Conservation (phyloP, 37 sponge, comb jelly and placozoan species). For the Chondrilla cf. caribensis region DNA sequence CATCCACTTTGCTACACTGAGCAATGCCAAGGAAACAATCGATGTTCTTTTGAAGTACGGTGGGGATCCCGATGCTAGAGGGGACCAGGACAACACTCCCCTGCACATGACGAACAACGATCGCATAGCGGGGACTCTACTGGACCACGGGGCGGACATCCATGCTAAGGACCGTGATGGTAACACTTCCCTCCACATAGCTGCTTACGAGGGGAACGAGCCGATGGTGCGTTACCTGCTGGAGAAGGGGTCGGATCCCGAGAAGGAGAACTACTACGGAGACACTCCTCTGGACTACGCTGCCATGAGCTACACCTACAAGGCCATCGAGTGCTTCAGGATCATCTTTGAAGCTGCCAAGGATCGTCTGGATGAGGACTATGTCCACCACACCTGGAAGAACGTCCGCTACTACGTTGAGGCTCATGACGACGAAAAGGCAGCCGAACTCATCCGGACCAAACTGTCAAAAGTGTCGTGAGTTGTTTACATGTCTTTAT, state of each 20-base stretch:
- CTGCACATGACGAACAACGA: slow-evolving; percentile 11
- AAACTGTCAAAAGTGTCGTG: slow-evolving; percentile 17
- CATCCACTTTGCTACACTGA: slow-evolving; percentile 22
- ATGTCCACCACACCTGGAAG: slow-evolving; percentile 21
- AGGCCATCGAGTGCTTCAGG: slow-evolving; percentile 18
- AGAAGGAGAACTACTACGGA: slow-evolving; percentile 7
- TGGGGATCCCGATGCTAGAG: slow-evolving; percentile 8
- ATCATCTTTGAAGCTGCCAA: slow-evolving; percentile 22
- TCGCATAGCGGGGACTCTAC: background rate
- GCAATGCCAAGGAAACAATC: background rate
- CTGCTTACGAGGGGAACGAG: slow-evolving; percentile 20
- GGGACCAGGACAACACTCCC: slow-evolving; percentile 10
- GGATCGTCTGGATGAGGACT: slow-evolving; percentile 13
- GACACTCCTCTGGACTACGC: slow-evolving; percentile 25
- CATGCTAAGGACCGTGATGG: background rate
- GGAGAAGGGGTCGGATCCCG: slow-evolving; percentile 1
- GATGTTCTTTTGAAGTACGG: slow-evolving; percentile 4
- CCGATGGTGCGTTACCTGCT: background rate
- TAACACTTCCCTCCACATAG: slow-evolving; percentile 13
- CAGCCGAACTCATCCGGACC: slow-evolving; percentile 1
- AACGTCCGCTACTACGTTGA: background rate
- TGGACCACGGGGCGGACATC: background rate
- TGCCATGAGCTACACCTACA: slow-evolving; percentile 25
- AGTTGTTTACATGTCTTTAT: background rate
- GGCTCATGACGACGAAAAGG: slow-evolving; percentile 2